Base-by-base conservation (phyloP, 2,113 vertebrate genomes). In the Arvicanthis niloticus region DNA sequence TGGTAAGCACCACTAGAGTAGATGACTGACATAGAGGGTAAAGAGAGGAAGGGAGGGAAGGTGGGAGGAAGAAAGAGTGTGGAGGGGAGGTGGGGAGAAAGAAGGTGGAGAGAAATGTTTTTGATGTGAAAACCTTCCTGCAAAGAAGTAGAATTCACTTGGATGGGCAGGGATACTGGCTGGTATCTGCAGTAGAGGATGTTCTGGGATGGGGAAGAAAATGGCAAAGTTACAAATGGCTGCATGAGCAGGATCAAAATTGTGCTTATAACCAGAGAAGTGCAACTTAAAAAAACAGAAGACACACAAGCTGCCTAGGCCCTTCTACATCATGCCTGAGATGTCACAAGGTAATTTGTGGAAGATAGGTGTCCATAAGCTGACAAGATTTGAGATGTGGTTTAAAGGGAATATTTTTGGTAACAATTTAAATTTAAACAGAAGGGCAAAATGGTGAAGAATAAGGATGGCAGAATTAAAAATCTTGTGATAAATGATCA, bases 401-500 rank as follows among this genome's bases (percentile, higher is more conserved):
- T n/a, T 93, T 97, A 62, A 62, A 70, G 34, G 84, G 53, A 82
- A 5, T 82, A 65, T 85, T 93, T 93, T 88, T 88, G 53, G 37
- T 58, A 34, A 96, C 67, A 62, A 85, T 84, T 51, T 93, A 89
- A 67, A 90, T 75, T 77, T 40, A 80, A 67, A 26, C 7, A 53
- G 53, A 84, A 11, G 58, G 88, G 7, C 45, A 40, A 85, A 12
- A 81, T 60, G 15, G 34, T 26, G 9, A 78, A 26, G 24, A 45
- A 12, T 53, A 93, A 89, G 2, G 37, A 80, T 62, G 68, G 42
- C 15, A 4, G 82, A 84, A 56, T 76, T 76, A 22, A 72, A 56
- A 60, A 68, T 75, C 62, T 17, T 81, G 80, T 15, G 16, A 78
- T 72, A 58, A 60, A 62, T 56, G 42, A 58, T 72, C 12, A 10